Evolutionary conservation across 2,888 invertebrate species (phyloP).

Genomic region (Eueremaeus valkanovi): DNA sequence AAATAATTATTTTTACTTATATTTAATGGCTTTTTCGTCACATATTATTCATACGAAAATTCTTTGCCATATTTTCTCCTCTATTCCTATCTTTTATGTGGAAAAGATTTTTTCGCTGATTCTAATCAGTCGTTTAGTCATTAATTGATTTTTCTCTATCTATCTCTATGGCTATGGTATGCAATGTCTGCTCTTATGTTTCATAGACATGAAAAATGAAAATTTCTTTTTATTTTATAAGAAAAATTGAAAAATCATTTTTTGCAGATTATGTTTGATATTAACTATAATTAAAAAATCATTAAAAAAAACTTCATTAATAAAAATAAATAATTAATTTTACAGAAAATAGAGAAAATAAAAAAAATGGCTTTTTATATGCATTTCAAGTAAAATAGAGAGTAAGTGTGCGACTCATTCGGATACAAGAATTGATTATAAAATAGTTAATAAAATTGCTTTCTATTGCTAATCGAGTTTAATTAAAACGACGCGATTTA

Average conservation of each 20-base stretch:
- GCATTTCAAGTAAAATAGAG: too few relatives aligned
- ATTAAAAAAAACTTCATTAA: constrained; percentile 13
- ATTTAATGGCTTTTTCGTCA: too few relatives aligned
- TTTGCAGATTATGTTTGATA: not conserved
- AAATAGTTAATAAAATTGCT: not conserved
- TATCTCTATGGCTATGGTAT: not conserved
- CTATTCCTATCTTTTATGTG: too few relatives aligned
- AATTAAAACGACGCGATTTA: not conserved
- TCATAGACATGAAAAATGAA: constrained; percentile 3
- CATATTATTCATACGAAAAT: too few relatives aligned
- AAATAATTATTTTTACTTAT: too few relatives aligned
- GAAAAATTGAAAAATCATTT: not conserved
- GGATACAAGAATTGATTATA: not conserved
- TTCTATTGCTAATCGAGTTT: not conserved
- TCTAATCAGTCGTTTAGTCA: not conserved
- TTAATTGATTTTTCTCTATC: not conserved
- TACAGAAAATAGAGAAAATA: not conserved
- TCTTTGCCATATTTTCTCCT: too few relatives aligned
- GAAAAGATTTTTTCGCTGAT: not conserved
- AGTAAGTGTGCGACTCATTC: not conserved
- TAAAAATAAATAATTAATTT: not conserved
- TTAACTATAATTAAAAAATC: constrained; percentile 13
- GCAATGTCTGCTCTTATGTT: too few relatives aligned
- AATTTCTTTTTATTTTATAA: not conserved
- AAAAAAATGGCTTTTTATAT: not conserved